Conservation (phyloP, 2,797 vertebrate genomes). For the Pseudomugil gertrudae region DNA sequence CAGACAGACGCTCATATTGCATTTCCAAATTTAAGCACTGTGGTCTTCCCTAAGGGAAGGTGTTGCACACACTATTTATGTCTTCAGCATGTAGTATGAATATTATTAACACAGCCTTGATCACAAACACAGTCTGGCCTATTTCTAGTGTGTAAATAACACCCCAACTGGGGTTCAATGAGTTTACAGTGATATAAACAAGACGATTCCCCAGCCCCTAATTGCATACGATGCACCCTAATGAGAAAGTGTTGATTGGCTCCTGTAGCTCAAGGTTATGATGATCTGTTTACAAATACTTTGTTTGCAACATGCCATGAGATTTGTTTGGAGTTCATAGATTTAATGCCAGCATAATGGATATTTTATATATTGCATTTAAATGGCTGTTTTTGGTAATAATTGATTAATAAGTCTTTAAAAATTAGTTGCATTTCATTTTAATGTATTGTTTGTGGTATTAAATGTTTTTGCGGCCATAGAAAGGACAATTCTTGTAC, state of each 20-base stretch:
- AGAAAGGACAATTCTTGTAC: constrained; percentile 27
- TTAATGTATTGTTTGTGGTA: constrained; percentile 6
- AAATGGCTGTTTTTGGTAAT: neutral
- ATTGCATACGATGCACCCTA: constrained; percentile 56
- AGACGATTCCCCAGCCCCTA: constrained; percentile 59
- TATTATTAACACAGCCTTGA: constrained; percentile 70
- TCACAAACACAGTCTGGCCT: constrained; percentile 71
- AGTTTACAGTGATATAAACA: constrained; percentile 68
- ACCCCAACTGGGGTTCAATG: constrained; percentile 55
- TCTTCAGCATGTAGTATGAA: constrained; percentile 63
- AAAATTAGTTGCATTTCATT: constrained; percentile 4
- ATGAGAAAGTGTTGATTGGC: constrained; percentile 69
- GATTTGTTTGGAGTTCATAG: constrained; percentile 26
- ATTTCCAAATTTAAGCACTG: constrained; percentile 48
- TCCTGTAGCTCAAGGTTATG: constrained; percentile 63
- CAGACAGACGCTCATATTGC: constrained; percentile 50
- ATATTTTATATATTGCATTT: constrained; percentile 17
- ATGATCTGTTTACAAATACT: constrained; percentile 57
- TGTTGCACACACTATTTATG: constrained; percentile 63
- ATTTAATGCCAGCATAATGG: constrained; percentile 25
- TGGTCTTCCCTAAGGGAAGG: constrained; percentile 47
- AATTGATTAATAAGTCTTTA: constrained; percentile 11
- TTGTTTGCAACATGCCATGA: constrained; percentile 38
- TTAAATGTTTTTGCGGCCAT: constrained; percentile 6
- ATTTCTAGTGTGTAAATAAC: constrained; percentile 72